Evolutionary conservation across 2,113 vertebrate genomes (phyloP).

Genomic region (Pygoscelis adeliae): DNA sequence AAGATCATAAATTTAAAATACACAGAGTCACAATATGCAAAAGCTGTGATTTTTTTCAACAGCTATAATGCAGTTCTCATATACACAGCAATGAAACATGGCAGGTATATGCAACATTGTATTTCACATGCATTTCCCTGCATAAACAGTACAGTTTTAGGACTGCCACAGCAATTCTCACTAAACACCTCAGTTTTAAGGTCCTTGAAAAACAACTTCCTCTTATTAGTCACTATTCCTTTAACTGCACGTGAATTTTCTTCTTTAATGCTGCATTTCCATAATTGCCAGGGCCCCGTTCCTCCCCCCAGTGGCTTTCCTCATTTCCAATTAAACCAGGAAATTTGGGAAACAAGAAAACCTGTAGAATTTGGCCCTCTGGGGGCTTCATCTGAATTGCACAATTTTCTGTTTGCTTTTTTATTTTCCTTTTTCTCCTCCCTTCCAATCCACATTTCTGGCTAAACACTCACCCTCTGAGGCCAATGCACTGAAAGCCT

Average conservation of each 20-base stretch:
- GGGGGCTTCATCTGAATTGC: not conserved
- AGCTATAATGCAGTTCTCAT: not conserved
- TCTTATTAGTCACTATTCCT: not conserved
- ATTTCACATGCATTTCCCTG: not conserved
- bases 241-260: not conserved
- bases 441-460: not conserved
- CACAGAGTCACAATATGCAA: not conserved
- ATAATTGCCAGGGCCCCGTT: not conserved
- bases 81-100: not conserved
- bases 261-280: not conserved
- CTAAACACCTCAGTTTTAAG: not conserved
- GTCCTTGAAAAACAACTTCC: not conserved
- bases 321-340: not conserved
- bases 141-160: not conserved
- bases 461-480: not conserved
- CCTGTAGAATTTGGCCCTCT: not conserved
- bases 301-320: not conserved
- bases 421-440: not conserved
- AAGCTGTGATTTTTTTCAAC: not conserved
- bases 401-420: not conserved
- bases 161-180: not conserved
- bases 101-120: not conserved
- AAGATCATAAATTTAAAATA: not conserved
- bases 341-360: not conserved
- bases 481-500: not conserved